Conservation (phyloP, 1,140 invertebrate genomes). For the Meloidogyne hapla region DNA sequence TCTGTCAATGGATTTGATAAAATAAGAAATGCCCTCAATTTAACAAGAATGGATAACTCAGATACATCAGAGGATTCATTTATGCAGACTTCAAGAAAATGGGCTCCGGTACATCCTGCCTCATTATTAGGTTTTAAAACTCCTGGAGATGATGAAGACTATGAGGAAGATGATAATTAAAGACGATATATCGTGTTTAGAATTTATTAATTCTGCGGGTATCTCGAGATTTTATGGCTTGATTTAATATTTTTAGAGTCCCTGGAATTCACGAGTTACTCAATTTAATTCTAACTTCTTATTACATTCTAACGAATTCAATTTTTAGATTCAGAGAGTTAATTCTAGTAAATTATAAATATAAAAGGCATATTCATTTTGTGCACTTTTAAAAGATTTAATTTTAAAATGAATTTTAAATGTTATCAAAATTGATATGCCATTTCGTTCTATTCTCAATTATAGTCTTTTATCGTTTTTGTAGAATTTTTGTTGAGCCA, state of each 20-base stretch:
- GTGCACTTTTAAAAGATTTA: no score
- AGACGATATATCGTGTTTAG: background rate
- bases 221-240: no score
- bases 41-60: background rate
- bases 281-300: no score
- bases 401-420: no score
- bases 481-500: background rate
- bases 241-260: no score
- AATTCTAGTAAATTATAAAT: no score
- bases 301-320: no score
- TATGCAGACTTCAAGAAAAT: background rate
- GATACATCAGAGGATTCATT: background rate
- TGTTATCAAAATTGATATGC: background rate
- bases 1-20: background rate
- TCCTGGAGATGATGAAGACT: background rate
- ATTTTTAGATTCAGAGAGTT: no score
- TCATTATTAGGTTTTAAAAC: background rate
- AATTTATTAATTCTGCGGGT: no score
- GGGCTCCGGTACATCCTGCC: background rate
- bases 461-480: conserved; percentile 3
- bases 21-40: background rate
- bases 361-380: no score
- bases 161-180: background rate
- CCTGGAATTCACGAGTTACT: no score
- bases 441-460: background rate